Evolutionary conservation across 2,797 vertebrate genomes (phyloP), one percentile per base, ranked within the genome.

Genomic region (Epinephelus coioides): DNA sequence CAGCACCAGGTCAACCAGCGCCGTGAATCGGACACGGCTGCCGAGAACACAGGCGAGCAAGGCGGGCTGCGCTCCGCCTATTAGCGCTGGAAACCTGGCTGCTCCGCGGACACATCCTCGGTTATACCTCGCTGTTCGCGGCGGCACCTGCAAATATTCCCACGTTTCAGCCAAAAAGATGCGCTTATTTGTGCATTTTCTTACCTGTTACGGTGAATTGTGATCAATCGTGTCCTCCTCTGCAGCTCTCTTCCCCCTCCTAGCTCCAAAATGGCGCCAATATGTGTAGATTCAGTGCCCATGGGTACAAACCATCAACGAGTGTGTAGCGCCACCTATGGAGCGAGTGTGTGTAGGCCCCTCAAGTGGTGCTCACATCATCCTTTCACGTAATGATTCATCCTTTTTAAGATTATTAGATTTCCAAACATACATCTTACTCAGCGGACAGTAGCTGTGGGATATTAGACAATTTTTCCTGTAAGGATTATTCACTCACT

Each of bases 231-330:
- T 87, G 91, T 94, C 84, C 91, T 95, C 92, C 90, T 92, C 93
- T 94, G 94, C 93, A 92, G 92, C 90, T 95, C 94, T 95, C 95
- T 94, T 95, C 95, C 95, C 96, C 96, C 95, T 95, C 95, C 95
- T 96, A 93, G 96, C 97, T 98, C 97, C 97, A 98, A 98, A 98
- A 98, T 98, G 97, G 97, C 97, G 97, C 97, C 97, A 98, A 98
- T 95, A 95, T 92, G 95, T 93, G 94, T 94, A 92, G 95, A 94
- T 93, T 82, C 90, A 92, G 95, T 86, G 90, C 93, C 94, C 84
- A 79, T 89, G 89, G 78, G 87, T 86, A 6, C 44, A 57, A 73
- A 51, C n/a, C 66, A 87, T 88, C 15, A 15, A 2, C 55, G 84
- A 50, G 83, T 1, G 44, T 54, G 76, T 14, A 90, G 91, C 91